These are phyloP conservation scores for Nebria brevicollis DNA, from an alignment of 2,888 invertebrate genomes.

Conservation along the genomic window DNA sequence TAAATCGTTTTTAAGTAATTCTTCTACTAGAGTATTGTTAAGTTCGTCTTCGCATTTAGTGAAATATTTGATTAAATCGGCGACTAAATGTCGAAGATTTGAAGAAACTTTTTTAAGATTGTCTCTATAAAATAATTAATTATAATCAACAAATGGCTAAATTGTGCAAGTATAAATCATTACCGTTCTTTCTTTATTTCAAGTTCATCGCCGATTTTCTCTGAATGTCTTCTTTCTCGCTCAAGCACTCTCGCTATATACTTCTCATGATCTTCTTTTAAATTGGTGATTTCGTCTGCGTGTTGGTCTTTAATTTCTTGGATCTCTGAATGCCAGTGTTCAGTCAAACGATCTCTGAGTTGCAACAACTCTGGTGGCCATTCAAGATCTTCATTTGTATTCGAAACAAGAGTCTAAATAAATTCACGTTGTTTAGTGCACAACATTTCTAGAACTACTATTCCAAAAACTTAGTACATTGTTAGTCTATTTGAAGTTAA, in stretches of 20 bases:
- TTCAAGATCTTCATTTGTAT: constrained; percentile 76
- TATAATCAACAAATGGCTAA: no score
- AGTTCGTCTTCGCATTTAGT: constrained; percentile 81
- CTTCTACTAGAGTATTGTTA: constrained; percentile 77
- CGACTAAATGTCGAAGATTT: constrained; percentile 73
- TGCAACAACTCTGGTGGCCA: constrained; percentile 81
- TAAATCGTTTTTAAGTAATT: constrained; percentile 65
- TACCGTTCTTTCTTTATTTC: constrained; percentile 73
- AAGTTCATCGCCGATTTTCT: constrained; percentile 62
- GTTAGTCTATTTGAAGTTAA: neutral
- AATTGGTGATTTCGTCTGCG: constrained; percentile 70
- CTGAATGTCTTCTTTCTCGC: constrained; percentile 56
- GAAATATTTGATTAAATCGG: constrained; percentile 78
- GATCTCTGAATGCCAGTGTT: constrained; percentile 71
- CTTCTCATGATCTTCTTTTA: constrained; percentile 57
- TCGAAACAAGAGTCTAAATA: constrained; percentile 73
- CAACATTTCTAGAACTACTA: neutral
- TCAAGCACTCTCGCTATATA: constrained; percentile 57
- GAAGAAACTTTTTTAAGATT: constrained; percentile 72
- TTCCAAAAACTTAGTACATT: neutral
- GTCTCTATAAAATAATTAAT: constrained; percentile 66
- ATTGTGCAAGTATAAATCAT: neutral
- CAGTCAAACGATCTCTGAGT: constrained; percentile 77
- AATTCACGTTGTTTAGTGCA: constrained; percentile 23
- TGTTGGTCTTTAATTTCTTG: constrained; percentile 68